Evolutionary conservation across 1,140 invertebrate genomes (phyloP).

Genomic region (Colletes gigas): DNA sequence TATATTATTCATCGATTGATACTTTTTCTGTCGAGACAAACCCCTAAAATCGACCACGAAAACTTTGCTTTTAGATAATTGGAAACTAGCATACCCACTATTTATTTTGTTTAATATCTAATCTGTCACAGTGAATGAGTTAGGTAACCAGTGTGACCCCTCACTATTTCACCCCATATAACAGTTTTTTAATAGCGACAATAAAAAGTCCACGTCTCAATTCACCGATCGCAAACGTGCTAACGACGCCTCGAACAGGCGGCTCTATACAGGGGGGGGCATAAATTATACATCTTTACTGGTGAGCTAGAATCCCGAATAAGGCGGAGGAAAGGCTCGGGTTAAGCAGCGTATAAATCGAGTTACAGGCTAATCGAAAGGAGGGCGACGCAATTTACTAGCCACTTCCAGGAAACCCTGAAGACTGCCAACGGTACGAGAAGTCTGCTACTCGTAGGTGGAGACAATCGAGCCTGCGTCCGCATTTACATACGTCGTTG

Average conservation of each 20-base stretch:
- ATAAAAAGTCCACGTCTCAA: not conserved
- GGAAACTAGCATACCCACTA: too few relatives aligned
- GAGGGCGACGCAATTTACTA: constrained; percentile 49
- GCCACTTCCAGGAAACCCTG: constrained; percentile 37
- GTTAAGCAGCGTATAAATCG: constrained; percentile 28
- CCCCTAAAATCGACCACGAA: too few relatives aligned
- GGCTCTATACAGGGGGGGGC: too few relatives aligned
- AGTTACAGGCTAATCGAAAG: constrained; percentile 54
- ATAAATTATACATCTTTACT: constrained; percentile 22
- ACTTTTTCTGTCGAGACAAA: too few relatives aligned
- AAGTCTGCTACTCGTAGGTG: constrained; percentile 49
- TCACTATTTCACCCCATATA: too few relatives aligned
- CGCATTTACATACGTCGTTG: constrained; percentile 39
- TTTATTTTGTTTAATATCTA: too few relatives aligned
- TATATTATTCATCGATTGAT: too few relatives aligned
- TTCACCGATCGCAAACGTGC: not conserved
- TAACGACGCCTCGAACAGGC: not conserved
- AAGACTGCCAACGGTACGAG: constrained; percentile 48
- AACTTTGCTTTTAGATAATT: too few relatives aligned
- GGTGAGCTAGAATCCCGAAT: not conserved
- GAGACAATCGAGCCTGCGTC: constrained; percentile 52
- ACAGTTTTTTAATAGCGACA: too few relatives aligned
- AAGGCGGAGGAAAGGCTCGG: not conserved
- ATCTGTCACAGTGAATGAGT: too few relatives aligned
- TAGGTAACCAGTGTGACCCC: too few relatives aligned